A percentile compares a stretch with the other conserved stretches of the same genome.
These are phyloP conservation scores for Lumbricus terrestris DNA, from an alignment of 2,888 invertebrate genomes.

Conservation along the genomic window DNA sequence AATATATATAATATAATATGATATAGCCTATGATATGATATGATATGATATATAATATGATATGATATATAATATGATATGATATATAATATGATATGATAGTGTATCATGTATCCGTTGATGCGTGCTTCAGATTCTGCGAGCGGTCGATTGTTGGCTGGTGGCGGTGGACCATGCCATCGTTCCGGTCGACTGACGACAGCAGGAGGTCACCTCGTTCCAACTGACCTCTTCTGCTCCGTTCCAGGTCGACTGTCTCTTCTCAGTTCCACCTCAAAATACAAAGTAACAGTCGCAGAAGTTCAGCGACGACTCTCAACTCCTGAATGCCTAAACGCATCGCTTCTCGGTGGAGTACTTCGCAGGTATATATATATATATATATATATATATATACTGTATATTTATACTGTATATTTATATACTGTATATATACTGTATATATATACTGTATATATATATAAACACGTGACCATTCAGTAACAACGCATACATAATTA, in stretches of 20 bases:
- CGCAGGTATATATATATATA: constrained; percentile 81
- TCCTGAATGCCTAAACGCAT: constrained; percentile 98
- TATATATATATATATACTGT: too few relatives aligned
- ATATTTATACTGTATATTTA: too few relatives aligned
- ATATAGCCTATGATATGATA: too few relatives aligned
- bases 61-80: too few relatives aligned
- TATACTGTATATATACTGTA: too few relatives aligned
- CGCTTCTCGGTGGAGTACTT: constrained; percentile 91
- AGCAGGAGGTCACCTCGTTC: constrained; percentile 61
- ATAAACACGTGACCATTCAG: too few relatives aligned
- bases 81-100: not conserved
- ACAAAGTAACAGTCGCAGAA: constrained; percentile 98
- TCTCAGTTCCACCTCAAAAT: constrained; percentile 96
- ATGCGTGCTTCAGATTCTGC: not conserved
- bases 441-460: too few relatives aligned
- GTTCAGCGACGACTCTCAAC: constrained; percentile 94
- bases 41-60: too few relatives aligned
- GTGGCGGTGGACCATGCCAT: not conserved
- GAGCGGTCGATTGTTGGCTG: not conserved
- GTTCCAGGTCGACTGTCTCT: constrained; percentile 95
- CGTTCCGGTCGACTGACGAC: constrained; percentile 11
- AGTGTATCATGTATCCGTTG: too few relatives aligned
- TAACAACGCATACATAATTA: too few relatives aligned
- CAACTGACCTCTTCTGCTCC: constrained; percentile 90
- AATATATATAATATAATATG: too few relatives aligned